Evolutionary conservation across 2,113 vertebrate species (phyloP).

Genomic region (Malurus melanocephalus): DNA sequence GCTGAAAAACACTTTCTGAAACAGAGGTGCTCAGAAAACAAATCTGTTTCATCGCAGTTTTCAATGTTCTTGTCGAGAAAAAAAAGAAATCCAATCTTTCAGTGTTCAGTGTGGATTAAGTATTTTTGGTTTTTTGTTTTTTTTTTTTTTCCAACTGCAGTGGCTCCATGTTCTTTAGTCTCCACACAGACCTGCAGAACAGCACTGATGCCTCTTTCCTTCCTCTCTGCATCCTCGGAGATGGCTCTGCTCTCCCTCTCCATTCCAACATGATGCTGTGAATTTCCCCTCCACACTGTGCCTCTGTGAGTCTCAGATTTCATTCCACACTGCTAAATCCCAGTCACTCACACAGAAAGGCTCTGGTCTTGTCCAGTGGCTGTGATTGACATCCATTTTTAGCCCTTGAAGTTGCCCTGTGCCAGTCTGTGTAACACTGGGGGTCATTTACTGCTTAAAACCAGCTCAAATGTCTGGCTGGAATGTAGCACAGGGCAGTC

Average conservation of each 20-base stretch:
- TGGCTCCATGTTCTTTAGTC: not conserved
- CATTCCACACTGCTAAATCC: not conserved
- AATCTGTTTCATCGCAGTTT: not conserved
- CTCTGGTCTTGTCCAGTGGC: rapidly evolving
- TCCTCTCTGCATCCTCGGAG: not conserved
- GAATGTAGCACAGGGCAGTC: not conserved
- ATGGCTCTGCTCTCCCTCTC: not conserved
- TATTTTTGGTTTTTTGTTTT: not conserved
- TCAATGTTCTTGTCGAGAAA: not conserved
- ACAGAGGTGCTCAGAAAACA: not conserved
- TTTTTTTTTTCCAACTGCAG: not conserved
- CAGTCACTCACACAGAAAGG: not conserved
- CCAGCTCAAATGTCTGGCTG: not conserved
- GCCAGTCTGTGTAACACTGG: not conserved
- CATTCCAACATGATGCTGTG: not conserved
- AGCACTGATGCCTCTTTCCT: not conserved
- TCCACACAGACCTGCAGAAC: not conserved
- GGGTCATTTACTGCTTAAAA: not conserved
- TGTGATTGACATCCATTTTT: not conserved
- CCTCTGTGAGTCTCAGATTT: not conserved
- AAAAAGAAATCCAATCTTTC: not conserved
- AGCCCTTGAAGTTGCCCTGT: not conserved
- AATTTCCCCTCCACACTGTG: not conserved
- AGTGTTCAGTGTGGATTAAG: not conserved
- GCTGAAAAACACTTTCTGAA: not conserved